Conservation (phyloP, 1,140 invertebrate species). For the Mizuhopecten yessoensis region DNA sequence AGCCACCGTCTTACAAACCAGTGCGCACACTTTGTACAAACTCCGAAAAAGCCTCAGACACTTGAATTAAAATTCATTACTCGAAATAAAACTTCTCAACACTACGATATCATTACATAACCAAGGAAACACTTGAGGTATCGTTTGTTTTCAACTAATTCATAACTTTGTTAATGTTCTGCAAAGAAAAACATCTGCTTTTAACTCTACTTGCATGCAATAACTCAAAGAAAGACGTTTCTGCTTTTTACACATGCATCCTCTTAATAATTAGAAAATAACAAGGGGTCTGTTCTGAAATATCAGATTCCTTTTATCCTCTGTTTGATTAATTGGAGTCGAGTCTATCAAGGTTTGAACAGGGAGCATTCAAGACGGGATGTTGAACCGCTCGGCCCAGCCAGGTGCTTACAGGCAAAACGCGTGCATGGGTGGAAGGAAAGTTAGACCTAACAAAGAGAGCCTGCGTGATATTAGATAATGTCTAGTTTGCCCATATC, state of each 20-base stretch:
- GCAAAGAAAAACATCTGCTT: conserved; percentile 28
- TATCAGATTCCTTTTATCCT: conserved; percentile 31
- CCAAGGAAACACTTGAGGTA: conserved; percentile 20
- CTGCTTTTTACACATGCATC: conserved; percentile 28
- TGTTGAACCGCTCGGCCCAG: conserved; percentile 30
- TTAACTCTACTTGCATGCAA: conserved; percentile 38
- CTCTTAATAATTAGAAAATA: conserved; percentile 40
- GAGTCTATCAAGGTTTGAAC: conserved; percentile 32
- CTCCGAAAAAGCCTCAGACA: conserved; percentile 20
- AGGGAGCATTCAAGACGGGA: conserved; percentile 15
- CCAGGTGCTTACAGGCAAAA: conserved; percentile 31
- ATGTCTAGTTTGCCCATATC: conserved; percentile 38
- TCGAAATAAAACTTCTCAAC: background rate
- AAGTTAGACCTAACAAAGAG: conserved; percentile 10
- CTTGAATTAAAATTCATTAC: conserved; percentile 36
- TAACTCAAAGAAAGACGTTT: conserved; percentile 34
- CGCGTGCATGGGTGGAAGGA: conserved; percentile 30
- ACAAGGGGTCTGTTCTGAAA: conserved; percentile 32
- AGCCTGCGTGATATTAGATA: conserved; percentile 33
- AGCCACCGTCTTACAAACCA: background rate
- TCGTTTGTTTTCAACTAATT: conserved; percentile 35
- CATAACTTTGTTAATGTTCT: conserved; percentile 35
- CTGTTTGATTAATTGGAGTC: conserved; percentile 22
- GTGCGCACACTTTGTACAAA: conserved; percentile 17
- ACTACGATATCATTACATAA: background rate